Evolutionary conservation across 2,888 invertebrate species (phyloP), one percentile per base, ranked within the genome.

Genomic region (Priapulus caudatus): DNA sequence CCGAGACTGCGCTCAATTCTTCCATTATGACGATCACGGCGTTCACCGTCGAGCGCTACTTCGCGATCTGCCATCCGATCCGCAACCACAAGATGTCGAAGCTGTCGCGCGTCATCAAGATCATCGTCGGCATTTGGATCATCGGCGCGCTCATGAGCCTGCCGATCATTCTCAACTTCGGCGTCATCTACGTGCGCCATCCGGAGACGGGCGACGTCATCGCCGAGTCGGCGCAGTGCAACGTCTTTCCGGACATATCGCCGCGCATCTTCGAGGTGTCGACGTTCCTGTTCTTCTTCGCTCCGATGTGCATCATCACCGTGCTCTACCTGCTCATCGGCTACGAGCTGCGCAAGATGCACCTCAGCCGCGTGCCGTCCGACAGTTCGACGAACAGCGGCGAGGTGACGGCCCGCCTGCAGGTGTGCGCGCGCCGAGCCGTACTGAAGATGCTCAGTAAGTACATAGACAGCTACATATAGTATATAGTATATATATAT

Each of bases 51-150:
- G 89, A 89, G 67, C 76, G 90, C 56, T 91, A 87, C 67, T 81
- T 87, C 33, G 87, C 87, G 51, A 87, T 88, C 61, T 87, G 86
- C 64, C 82, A 85, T 65, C 90, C 90, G 0, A 85, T 90, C 63
- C 76, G 81, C 64, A 81, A 83, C 1, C 86, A 87, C 67, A 84
- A 62, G 2, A 81, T 86, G 78, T 86, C 87, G 1, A 86, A 86
- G 62, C 72, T 89, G 43, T 83, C 84, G 21, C 77, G 91, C 53
- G 88, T 86, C 1, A 78, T 87, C 50, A 81, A 84, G 60, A 82
- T 84, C 59, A 85, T 92, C 43, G 69, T 86, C 20, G 72, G 78
- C 3, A 83, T 89, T 62, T 91, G 90, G 90, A 66, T 84, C 4
- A 70, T 84, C 50, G 84, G 88, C 1, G 62, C 67, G 1, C 24